phyloP scores from a whole-genome alignment of 1,140 invertebrate species.

The Parapsyche elsis region DNA sequence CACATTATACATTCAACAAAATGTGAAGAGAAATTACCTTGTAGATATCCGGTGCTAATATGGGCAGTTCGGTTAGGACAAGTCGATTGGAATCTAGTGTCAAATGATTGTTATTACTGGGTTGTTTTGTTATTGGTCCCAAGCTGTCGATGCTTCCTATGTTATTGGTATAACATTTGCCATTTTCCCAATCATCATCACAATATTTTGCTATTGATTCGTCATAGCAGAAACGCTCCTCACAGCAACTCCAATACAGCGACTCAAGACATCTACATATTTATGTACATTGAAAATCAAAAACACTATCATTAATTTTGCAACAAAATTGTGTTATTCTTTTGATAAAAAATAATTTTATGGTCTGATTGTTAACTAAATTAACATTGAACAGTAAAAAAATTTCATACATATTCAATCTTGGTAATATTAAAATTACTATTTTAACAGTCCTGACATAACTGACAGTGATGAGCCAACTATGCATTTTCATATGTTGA shows the following conservation, averaged over 20 bases:
- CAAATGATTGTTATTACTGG: constrained; percentile 57
- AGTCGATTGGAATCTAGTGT: constrained; percentile 44
- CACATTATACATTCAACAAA: not conserved
- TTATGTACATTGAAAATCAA: not conserved
- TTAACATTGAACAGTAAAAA: not conserved
- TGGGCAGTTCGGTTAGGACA: constrained; percentile 62
- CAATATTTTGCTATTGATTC: constrained; percentile 67
- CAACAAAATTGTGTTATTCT: not conserved
- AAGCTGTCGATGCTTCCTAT: constrained; percentile 64
- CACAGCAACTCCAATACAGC: constrained; percentile 71
- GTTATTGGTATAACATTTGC: constrained; percentile 58
- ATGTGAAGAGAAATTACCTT: constrained; percentile 60
- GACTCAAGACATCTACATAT: constrained; percentile 69
- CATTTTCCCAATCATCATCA: constrained; percentile 59
- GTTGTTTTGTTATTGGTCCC: constrained; percentile 62
- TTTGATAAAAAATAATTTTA: not conserved
- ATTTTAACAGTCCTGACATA: too few species aligned
- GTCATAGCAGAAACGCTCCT: constrained; percentile 71
- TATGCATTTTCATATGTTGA: not conserved
- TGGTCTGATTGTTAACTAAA: not conserved
- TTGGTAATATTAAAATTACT: too few species aligned
- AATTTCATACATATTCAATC: not conserved
- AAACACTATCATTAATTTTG: not conserved
- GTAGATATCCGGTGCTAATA: constrained; percentile 64
- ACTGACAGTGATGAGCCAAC: too few species aligned